Evolutionary conservation across 2,888 invertebrate species (phyloP), one percentile per base, ranked within the genome.

Genomic region (Erynnis tages): DNA sequence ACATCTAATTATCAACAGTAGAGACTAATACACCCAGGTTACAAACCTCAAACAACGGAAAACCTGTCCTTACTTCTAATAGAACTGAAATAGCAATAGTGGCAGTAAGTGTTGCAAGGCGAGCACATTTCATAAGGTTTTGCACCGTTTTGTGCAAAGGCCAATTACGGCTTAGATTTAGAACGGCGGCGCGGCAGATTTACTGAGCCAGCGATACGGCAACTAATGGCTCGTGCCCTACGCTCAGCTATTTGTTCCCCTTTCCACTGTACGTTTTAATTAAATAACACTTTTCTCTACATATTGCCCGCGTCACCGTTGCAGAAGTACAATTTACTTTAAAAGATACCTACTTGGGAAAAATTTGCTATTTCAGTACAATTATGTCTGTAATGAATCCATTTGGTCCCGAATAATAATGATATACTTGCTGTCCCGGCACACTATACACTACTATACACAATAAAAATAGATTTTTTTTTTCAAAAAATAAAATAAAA

Each of bases 101-200:
- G 13, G 41, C 27, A 41, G 35, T 35, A 35, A 41, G 19, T 43
- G 50, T 43, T 50, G 50, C 43, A 43, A 50, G 43, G 56, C 55
- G 53, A 50, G 57, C 58, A 61, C 59, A 63, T 65, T 66, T 67
- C 59, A 61, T 60, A 64, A 60, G 62, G 55, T 58, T 58, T 72
- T 73, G 76, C 70, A 71, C 65, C 69, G 66, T 71, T 73, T 62
- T 69, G 66, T 65, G 56, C 62, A 65, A 64, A 63, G 63, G 63
- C 68, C 71, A 73, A 75, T 76, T 76, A 73, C 69, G 58, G 62
- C 63, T 65, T 67, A 70, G 76, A 79, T 81, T 76, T 76, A 77
- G 75, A 69, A 68, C 69, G 67, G 66, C 67, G 63, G 57, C 10
- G 54, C 62, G 63, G 19, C 17, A 69, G 69, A 76, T 75, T 79